Base-by-base conservation (phyloP, 2,888 invertebrate genomes). In the Ctena decussata region DNA sequence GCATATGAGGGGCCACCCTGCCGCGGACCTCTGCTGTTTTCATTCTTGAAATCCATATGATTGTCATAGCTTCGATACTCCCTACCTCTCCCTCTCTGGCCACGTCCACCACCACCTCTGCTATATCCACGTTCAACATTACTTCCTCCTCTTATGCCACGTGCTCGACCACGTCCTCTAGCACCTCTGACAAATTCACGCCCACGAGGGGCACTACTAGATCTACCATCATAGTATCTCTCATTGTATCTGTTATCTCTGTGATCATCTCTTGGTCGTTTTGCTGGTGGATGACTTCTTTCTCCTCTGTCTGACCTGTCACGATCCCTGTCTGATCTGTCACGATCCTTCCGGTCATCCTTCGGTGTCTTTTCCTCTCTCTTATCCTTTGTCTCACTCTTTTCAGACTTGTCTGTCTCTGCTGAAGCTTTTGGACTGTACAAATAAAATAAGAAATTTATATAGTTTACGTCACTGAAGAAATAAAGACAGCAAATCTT, bases 171-270 rank as follows among this genome's bases (percentile, higher is more conserved):
- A 24, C 91, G 83, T 21, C 94, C 86, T 24, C 95, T 93, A 49
- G 95, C 90, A 30, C 95, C 95, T 41, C 96, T 86, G 32, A 94
- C 93, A 90, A 94, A 94, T 80, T 94, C 95, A 24, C 94, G 86
- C 39, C 93, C 87, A 49, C 93, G 85, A 39, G 93, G 83, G 72
- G 90, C 86, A 88, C 92, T 89, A 27, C 91, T 84, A 30, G 89
- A 89, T 72, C 91, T 83, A 69, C 57, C 74, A 41, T 86, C 86
- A 44, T 83, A 86, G 39, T 83, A 86, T 35, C 65, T 80, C 21
- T 77, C 60, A 60, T 85, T 77, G 24, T 91, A 87, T 65, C 86
- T 77, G 74, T 84, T 84, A 18, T 82, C 84, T 78, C 85, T 80
- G 21, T 87, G 84, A 77, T 94, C 94, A 77, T 94, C 94, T 46